These are phyloP conservation scores for Frankliniella fusca DNA, from an alignment of 2,888 invertebrate species.

Conservation along the genomic window DNA sequence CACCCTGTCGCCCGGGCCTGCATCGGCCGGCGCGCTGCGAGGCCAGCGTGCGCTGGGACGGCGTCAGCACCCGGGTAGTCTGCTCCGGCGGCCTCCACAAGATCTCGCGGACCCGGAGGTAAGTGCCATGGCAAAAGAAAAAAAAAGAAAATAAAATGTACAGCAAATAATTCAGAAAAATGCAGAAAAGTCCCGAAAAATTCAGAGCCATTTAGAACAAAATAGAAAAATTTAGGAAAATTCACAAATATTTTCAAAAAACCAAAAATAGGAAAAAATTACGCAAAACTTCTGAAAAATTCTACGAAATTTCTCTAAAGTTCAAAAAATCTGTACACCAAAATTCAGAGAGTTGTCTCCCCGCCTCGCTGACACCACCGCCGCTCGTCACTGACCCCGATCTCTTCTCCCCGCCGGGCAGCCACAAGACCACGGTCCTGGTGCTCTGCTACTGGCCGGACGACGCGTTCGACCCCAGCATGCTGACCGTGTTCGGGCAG, in stretches of 20 bases:
- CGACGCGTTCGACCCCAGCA: neutral
- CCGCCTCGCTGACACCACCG: neutral
- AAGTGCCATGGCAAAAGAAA: neutral
- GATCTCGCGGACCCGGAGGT: neutral
- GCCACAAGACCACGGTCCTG: neutral
- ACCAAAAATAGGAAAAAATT: too few relatives aligned
- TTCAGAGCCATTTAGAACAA: too few relatives aligned
- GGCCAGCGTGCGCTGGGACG: neutral
- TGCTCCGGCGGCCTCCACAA: neutral
- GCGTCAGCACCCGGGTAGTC: neutral
- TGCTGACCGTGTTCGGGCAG: neutral
- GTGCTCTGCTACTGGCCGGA: conserved; percentile 14
- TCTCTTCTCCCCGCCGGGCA: neutral
- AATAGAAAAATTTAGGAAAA: too few relatives aligned
- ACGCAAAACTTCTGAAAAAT: too few relatives aligned
- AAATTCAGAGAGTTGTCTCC: neutral
- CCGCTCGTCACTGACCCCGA: too few relatives aligned
- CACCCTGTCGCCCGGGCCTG: neutral
- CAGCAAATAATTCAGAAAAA: too few relatives aligned
- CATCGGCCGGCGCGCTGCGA: neutral
- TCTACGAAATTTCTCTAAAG: too few relatives aligned
- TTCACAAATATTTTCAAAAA: too few relatives aligned
- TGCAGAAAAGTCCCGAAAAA: neutral
- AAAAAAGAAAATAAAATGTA: too few relatives aligned
- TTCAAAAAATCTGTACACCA: too few relatives aligned